Evolutionary conservation across 2,113 vertebrate species (phyloP).

Genomic region (Tyrannus savana): DNA sequence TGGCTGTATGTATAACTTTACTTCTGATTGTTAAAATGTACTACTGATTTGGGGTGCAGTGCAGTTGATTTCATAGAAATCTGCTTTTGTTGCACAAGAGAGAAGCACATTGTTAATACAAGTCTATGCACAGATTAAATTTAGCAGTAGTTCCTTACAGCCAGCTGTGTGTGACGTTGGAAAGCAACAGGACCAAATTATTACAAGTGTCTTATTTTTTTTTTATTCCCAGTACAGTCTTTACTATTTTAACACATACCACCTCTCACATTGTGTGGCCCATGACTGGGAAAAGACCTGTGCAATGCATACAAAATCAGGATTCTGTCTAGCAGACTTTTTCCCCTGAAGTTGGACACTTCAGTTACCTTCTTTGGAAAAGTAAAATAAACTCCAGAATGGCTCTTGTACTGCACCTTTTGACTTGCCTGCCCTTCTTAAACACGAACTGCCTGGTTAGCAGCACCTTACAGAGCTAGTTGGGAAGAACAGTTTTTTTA

Average conservation of each 20-base stretch:
- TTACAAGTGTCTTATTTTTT: neutral
- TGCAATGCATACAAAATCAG: neutral
- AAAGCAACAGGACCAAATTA: neutral
- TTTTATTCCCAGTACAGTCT: neutral
- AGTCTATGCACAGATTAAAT: neutral
- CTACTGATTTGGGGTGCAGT: neutral
- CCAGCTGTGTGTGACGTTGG: neutral
- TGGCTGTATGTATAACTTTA: slow-evolving; percentile 85
- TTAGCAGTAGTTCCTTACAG: neutral
- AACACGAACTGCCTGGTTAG: neutral
- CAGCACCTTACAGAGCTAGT: neutral
- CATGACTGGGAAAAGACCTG: neutral
- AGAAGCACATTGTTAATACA: neutral
- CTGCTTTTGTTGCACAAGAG: neutral
- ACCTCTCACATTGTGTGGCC: neutral
- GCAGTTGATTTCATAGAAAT: neutral
- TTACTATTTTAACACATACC: neutral
- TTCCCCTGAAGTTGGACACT: neutral
- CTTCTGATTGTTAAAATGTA: neutral
- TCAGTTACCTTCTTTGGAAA: neutral
- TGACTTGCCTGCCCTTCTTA: neutral
- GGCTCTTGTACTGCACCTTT: neutral
- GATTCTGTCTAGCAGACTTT: neutral
- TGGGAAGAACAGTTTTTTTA: neutral
- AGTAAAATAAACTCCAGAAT: neutral